phyloP scores from a whole-genome alignment of 2,888 invertebrate species.

The Drosophila quinaria region DNA sequence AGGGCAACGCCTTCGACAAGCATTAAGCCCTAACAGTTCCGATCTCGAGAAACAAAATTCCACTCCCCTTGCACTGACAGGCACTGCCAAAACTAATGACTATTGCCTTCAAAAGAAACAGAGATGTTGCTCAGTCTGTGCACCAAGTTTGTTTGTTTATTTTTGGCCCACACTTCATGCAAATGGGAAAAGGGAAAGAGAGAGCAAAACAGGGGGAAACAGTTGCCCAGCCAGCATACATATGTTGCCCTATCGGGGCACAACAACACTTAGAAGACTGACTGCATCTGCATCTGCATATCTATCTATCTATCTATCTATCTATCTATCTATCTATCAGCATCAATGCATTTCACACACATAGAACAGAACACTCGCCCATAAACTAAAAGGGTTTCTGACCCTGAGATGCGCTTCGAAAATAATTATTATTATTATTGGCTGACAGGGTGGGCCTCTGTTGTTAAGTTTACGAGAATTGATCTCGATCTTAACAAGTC shows the following conservation, averaged over 20 bases:
- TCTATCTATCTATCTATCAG: conserved; percentile 52
- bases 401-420: conserved; percentile 59
- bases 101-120: conserved; percentile 70
- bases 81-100: conserved; percentile 73
- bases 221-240: conserved; percentile 31
- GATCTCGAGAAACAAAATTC: not conserved
- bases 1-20: conserved; percentile 55
- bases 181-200: conserved; percentile 45
- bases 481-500: conserved; percentile 48
- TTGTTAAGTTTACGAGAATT: conserved; percentile 53
- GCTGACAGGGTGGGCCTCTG: conserved; percentile 35
- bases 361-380: conserved; percentile 1
- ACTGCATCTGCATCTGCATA: conserved; percentile 31
- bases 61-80: conserved; percentile 17
- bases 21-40: conserved; percentile 19
- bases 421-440: conserved; percentile 32
- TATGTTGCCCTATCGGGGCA: conserved; percentile 39
- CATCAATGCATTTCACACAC: conserved; percentile 70
- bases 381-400: conserved; percentile 74
- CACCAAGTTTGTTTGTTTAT: conserved; percentile 68
- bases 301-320: conserved; percentile 19
- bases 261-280: conserved; percentile 40
- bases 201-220: not conserved
- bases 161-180: conserved; percentile 70
- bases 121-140: conserved; percentile 54